Base-by-base conservation (phyloP, 2,888 invertebrate genomes). In the Vannuccia rotundouncinata region DNA sequence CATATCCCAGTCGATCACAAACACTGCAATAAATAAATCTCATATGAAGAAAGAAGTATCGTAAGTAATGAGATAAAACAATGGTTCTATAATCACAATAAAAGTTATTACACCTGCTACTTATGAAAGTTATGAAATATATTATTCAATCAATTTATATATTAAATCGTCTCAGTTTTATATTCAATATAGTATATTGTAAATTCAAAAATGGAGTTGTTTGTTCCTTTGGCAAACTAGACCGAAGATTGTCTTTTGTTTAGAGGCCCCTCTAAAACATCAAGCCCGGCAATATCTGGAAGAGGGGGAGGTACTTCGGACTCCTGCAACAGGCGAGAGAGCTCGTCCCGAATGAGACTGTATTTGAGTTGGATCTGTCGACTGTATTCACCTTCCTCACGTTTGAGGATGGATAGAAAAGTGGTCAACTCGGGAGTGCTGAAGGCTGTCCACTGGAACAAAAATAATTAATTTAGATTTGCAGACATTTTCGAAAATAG, bases 401-500 rank as follows among this genome's bases (percentile, higher is more conserved):
- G 86, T 82, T 90, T 89, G 82, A 91, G 84, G 76, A 91, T 90
- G 59, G 87, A 85, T 79, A 90, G 85, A 85, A 91, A 91, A 83
- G 90, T 90, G 79, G 87, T 87, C 81, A 91, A 85, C 84, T 91
- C 91, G 17, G 90, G 90, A 27, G 89, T 83, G 80, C 90, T 89
- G 85, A 91, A 91, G 13, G 89, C 89, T 74, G 90, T 90, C 90
- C 90, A 91, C 90, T 90, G 86, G 74, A 84, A 84, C 2, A 45
- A 45, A 45, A 45, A 45, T 45, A 45, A 45, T 10, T 45, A 45
- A 10, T 45, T 45, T 45, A 45, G 5, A 45, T 45, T 45, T 5
- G 5, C 10, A 45, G 45, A 45, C 17, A 45, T 45, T 10, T 45
- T n/a, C n/a, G n/a, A n/a, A n/a, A n/a, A n/a, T n/a, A n/a, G n/a